Conservation (phyloP, 92 coral and sea anemone species). For the Umimayanthus kanabou region DNA sequence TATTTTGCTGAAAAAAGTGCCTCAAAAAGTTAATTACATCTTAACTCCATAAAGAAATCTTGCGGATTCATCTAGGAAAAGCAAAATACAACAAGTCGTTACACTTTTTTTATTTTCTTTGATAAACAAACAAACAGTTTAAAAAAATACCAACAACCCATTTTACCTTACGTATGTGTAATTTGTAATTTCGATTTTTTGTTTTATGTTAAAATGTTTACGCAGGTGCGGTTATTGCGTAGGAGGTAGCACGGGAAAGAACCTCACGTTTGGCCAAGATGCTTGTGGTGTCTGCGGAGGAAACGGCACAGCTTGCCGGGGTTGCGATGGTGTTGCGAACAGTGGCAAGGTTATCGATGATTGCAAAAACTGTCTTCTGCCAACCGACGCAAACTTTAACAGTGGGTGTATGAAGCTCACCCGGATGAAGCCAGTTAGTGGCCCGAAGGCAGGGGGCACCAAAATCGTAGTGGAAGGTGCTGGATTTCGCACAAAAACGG, state of each 20-base stretch:
- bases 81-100: too few species aligned
- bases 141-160: too few species aligned
- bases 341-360: slow-evolving; percentile 61
- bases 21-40: too few species aligned
- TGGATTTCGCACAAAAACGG: slow-evolving; percentile 43
- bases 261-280: slow-evolving; percentile 51
- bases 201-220: too few species aligned
- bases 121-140: too few species aligned
- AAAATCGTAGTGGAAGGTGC: slow-evolving; percentile 61
- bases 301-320: slow-evolving; percentile 46
- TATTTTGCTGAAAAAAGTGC: too few species aligned
- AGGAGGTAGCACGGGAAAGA: slow-evolving; percentile 58
- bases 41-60: too few species aligned
- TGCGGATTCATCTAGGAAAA: too few species aligned
- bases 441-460: slow-evolving; percentile 46
- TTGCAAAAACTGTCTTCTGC: slow-evolving; percentile 52
- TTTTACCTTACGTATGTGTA: too few species aligned
- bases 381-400: slow-evolving; percentile 46
- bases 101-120: too few species aligned
- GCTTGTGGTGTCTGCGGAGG: slow-evolving; percentile 70
- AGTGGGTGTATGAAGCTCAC: slow-evolving; percentile 50
- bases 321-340: slow-evolving; percentile 55
- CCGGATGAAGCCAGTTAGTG: slow-evolving; percentile 57
- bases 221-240: slow-evolving; percentile 61
- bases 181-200: too few species aligned